A percentile compares a stretch with the other conserved stretches of the same genome.
Conservation (phyloP, 2,113 vertebrate species). For the Peromyscus maniculatus region DNA sequence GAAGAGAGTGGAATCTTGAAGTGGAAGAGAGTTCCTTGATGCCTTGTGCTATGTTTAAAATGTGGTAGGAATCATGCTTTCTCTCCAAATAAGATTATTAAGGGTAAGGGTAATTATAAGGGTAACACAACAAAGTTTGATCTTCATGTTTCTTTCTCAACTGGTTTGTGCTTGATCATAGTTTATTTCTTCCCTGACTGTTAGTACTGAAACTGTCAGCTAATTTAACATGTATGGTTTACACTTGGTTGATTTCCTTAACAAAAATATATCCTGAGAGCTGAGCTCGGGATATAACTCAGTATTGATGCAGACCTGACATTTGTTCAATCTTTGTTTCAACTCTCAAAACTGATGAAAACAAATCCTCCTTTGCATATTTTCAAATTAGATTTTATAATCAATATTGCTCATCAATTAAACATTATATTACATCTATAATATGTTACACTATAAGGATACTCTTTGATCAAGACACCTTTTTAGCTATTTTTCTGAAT, state of each 20-base stretch:
- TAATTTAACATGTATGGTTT: background rate
- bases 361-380: background rate
- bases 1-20: too few relatives aligned
- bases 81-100: background rate
- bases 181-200: background rate
- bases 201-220: background rate
- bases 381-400: background rate
- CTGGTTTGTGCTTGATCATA: background rate
- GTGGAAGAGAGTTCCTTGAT: background rate
- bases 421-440: background rate
- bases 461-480: background rate
- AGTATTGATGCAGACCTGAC: background rate
- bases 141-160: background rate
- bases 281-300: background rate
- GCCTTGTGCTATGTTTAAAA: background rate
- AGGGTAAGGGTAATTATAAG: background rate
- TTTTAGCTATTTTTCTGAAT: background rate
- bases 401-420: background rate
- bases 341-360: background rate
- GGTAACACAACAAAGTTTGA: background rate
- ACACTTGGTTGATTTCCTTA: background rate
- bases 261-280: background rate
- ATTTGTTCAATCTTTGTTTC: fast-evolving
- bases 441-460: background rate
- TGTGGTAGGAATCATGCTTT: background rate